Base-by-base conservation (phyloP, 2,797 vertebrate genomes). In the Phataginus tetradactyla region DNA sequence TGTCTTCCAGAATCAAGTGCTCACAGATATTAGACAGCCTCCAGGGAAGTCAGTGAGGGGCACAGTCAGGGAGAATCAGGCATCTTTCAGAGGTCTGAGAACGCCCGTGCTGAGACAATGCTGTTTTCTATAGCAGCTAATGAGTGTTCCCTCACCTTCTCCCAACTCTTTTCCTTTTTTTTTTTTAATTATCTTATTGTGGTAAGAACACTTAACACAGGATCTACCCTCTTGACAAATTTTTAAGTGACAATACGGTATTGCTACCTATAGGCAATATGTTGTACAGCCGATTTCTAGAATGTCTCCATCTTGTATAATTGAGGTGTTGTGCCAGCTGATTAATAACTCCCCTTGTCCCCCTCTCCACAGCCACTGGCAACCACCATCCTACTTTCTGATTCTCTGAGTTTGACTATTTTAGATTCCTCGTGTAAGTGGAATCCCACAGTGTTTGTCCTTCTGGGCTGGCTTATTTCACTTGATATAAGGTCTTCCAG, bases 21-120 rank as follows among this genome's bases (percentile, higher is more conserved):
- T 89, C 57, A 84, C 42, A 68, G 63, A 32, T 20, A 15, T 1
- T 7, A 13, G 17, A 45, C 0, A 9, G 15, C 51, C 63, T 77
- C 59, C 45, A 59, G 74, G 88, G 34, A 71, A 85, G 37, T 61
- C 34, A 17, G 13, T 2, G 14, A 79, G 75, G 49, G 49, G 75
- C 74, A 20, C 3, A 18, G 53, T 42, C 27, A n/a, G 77, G 1
- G 9, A 88, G 12, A 25, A 51, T 13, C n/a, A 17, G 61, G 23
- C 49, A 4, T 15, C 64, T 4, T 4, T 15, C 4, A 5, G 25
- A 51, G 66, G 20, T 45, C 42, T 29, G 29, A 34, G 59, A 9
- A 21, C 39, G 13, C n/a, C 55, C 4, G 27, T 11, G 0, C 1
- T 0, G 21, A 4, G 29, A 49, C 23, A 32, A 1, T 1, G 27